phyloP scores from a whole-genome alignment of 1,140 invertebrate species.

The Harpegnathos saltator region DNA sequence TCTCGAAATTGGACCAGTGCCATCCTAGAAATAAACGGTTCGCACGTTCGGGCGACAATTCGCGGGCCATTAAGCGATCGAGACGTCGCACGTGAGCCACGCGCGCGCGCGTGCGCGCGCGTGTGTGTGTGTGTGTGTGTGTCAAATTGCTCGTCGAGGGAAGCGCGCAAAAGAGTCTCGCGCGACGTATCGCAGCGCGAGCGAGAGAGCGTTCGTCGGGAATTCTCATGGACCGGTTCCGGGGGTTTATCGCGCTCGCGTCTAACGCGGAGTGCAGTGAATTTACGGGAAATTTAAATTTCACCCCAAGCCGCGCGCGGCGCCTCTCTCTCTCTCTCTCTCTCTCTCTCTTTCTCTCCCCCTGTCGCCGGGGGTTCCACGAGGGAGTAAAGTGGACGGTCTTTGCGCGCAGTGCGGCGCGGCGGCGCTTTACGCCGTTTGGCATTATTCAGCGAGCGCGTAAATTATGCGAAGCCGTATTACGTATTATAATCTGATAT shows the following conservation, averaged over 20 bases:
- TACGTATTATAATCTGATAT: slow-evolving; percentile 33
- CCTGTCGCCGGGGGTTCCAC: no score
- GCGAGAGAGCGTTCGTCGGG: slow-evolving; percentile 1
- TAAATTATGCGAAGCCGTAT: slow-evolving; percentile 38
- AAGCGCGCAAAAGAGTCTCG: slow-evolving; percentile 22
- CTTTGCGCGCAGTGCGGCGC: not conserved
- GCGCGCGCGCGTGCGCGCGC: no score
- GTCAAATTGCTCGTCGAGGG: slow-evolving; percentile 8
- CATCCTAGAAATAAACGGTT: not conserved
- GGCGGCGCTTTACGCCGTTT: not conserved
- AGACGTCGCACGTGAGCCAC: not conserved
- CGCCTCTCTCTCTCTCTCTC: not conserved
- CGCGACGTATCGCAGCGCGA: not conserved
- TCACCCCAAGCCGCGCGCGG: no score
- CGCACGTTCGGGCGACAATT: not conserved
- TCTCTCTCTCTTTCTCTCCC: not conserved
- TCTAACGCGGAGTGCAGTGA: slow-evolving; percentile 14
- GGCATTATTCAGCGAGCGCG: slow-evolving; percentile 5
- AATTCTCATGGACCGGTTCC: slow-evolving; percentile 13
- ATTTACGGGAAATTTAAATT: slow-evolving; percentile 18
- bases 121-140: no score
- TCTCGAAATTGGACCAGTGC: not conserved
- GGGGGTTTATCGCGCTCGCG: slow-evolving; percentile 10
- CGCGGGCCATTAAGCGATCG: slow-evolving; percentile 11
- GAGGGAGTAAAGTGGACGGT: not conserved